A percentile compares a stretch with the other conserved stretches of the same genome.
Conservation (phyloP, 1,140 invertebrate species). For the Drosophila grimshawi region DNA sequence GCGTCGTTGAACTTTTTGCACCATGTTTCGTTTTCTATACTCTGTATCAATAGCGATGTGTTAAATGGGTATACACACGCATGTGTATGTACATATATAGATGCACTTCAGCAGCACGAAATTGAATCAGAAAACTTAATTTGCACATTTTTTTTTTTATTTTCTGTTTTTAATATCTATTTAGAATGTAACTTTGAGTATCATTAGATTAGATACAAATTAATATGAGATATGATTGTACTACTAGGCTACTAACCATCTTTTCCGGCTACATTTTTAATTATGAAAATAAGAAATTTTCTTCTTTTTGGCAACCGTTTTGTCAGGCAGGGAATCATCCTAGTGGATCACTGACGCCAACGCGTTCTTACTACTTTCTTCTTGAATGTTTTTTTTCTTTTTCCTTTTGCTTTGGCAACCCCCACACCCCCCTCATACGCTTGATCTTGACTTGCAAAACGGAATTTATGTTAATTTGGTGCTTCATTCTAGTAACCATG, state of each 20-base stretch:
- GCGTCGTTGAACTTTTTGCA: constrained; percentile 77
- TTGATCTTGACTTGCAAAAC: constrained; percentile 32
- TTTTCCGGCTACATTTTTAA: no score
- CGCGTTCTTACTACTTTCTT: not conserved
- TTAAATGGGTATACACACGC: not conserved
- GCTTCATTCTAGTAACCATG: constrained; percentile 53
- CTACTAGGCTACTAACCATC: no score
- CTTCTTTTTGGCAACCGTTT: no score
- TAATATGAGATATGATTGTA: no score
- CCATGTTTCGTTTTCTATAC: constrained; percentile 48
- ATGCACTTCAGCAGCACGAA: no score
- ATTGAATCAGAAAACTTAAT: no score
- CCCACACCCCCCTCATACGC: not conserved
- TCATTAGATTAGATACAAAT: no score
- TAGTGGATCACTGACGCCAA: not conserved
- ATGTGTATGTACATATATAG: no score
- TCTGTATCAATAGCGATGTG: constrained; percentile 2
- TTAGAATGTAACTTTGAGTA: no score
- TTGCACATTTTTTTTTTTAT: not conserved
- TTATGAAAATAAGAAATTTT: no score
- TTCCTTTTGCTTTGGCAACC: constrained; percentile 18
- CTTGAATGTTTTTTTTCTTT: constrained; percentile 14
- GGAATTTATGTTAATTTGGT: constrained; percentile 81
- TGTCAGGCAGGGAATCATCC: not conserved
- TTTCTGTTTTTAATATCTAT: not conserved